Evolutionary conservation across 2,797 vertebrate genomes (phyloP).

Genomic region (Muraenolepis orangiensis): DNA sequence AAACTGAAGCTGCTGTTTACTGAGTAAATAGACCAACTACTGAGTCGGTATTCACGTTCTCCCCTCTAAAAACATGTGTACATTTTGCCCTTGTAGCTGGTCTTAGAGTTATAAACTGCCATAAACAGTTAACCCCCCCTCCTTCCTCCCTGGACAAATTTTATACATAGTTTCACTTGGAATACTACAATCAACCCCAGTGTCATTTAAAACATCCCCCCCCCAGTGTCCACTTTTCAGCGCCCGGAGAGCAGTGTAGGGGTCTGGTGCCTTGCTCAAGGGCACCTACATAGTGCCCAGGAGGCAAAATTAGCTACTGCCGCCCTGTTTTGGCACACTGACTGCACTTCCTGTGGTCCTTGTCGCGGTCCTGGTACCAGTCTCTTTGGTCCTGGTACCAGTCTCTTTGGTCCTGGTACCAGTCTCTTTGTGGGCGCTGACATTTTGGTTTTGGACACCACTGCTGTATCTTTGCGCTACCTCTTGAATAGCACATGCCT

Average conservation of each 20-base stretch:
- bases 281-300: too few species aligned
- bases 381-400: too few species aligned
- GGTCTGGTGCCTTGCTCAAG: too few species aligned
- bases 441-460: too few species aligned
- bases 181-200: neutral
- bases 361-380: neutral
- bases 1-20: too few species aligned
- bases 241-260: neutral
- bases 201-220: neutral
- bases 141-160: slow-evolving; percentile 2
- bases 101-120: neutral
- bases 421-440: too few species aligned
- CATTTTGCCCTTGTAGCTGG: neutral
- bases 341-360: neutral
- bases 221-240: neutral
- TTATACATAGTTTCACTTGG: slow-evolving; percentile 1
- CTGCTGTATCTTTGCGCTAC: too few species aligned
- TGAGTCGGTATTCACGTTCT: too few species aligned
- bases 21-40: too few species aligned
- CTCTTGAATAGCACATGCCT: too few species aligned
- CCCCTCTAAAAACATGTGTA: neutral
- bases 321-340: neutral
- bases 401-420: too few species aligned
- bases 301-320: too few species aligned
- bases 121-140: neutral